phyloP scores from a whole-genome alignment of 2,888 invertebrate species.

The Pomacea canaliculata region DNA sequence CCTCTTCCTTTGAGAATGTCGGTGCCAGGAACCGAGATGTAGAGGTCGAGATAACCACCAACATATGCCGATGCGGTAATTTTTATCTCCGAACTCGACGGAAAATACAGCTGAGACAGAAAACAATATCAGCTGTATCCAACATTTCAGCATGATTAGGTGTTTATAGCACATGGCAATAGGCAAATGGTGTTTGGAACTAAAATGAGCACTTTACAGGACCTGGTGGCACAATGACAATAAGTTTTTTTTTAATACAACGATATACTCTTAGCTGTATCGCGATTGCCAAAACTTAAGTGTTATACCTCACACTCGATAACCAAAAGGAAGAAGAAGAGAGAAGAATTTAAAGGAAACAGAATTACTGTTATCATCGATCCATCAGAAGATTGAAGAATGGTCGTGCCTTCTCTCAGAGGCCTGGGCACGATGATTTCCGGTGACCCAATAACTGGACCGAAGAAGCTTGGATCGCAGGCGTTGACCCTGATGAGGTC shows the following conservation, averaged over 20 bases:
- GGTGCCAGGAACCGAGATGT: not conserved
- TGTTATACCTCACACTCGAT: too few relatives aligned
- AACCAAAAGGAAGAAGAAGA: not conserved
- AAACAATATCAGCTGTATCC: too few relatives aligned
- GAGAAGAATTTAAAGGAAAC: not conserved
- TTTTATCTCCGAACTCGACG: not conserved
- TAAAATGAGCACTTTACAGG: too few relatives aligned
- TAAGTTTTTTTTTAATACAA: too few relatives aligned
- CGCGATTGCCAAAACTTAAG: too few relatives aligned
- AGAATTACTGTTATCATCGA: conserved; percentile 5
- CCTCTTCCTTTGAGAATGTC: not conserved
- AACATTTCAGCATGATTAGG: too few relatives aligned
- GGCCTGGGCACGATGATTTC: conserved; percentile 5
- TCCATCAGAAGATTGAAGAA: conserved; percentile 16
- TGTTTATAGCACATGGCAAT: too few relatives aligned
- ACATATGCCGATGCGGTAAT: not conserved
- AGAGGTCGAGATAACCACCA: not conserved
- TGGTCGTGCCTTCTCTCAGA: conserved; percentile 14
- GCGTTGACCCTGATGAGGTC: too few relatives aligned
- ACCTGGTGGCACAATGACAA: too few relatives aligned
- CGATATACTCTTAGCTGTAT: too few relatives aligned
- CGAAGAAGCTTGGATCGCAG: too few relatives aligned
- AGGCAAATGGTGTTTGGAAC: too few relatives aligned
- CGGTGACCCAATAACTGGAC: not conserved
- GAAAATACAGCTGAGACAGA: not conserved